Evolutionary conservation across 1,140 invertebrate genomes (phyloP), one percentile per base, ranked within the genome.

Genomic region (Solenopsis invicta): DNA sequence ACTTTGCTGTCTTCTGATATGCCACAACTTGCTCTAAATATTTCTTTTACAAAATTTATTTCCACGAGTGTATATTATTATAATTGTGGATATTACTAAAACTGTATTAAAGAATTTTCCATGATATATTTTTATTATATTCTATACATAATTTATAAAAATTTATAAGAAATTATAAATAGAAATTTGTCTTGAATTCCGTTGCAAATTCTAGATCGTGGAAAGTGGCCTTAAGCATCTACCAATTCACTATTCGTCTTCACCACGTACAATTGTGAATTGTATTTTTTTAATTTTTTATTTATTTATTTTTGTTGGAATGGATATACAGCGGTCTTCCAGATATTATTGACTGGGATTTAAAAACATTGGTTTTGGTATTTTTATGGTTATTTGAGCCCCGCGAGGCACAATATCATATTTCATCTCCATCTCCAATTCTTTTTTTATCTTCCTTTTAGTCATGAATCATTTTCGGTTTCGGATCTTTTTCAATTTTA

Each of bases 351-450:
- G 29, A 75, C 50, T 75, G 34, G 50, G 50, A 52, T 37, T 78
- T 66, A 66, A 66, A 66, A 66, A 78, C 76, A 78, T 67, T 21
- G 77, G 64, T 71, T 71, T 81, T 24, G 54, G 77, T 69, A 48
- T 69, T 81, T 81, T 71, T 69, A 54, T 54, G 77, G 64, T 21
- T 54, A 24, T 54, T 24, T 21, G 48, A 69, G 24, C 34, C 66
- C 50, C 48, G 18, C 48, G 45, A 54, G 41, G 64, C 62, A 71
- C 64, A 80, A 67, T 71, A 69, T 41, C 75, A 21, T 62, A 52
- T 71, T 81, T 69, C 56, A 54, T 41, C 48, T 52, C 64, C 48
- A 37, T 16, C 64, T 81, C 37, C 34, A 71, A 34, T 59, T 21
- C n/a, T 66, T 81, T 64, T 54, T 37, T 50, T 81, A 78, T 37